Base-by-base conservation (phyloP, 1,140 invertebrate species). In the Matsumurasca onukii region DNA sequence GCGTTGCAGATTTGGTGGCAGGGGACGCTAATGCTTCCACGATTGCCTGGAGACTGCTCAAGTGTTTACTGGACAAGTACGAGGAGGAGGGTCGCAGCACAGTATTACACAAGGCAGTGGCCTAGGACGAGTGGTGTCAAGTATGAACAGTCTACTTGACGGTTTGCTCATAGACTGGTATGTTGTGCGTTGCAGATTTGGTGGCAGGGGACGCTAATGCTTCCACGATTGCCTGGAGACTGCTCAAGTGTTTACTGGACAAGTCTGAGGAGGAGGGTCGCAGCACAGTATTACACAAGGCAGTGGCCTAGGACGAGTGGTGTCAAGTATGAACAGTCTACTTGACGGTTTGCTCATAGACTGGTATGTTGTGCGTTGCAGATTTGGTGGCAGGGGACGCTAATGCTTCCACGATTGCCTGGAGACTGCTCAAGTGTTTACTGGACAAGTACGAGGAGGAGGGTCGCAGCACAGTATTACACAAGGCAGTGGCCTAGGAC, bases 31-130 rank as follows among this genome's bases (percentile, higher is more conserved):
- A 82, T 76, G 81, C 86, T 1, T 77, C 83, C 0, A 85, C 87
- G 34, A 84, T 89, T 68, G 85, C 86, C 20, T 93, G 91, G 91
- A 79, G 80, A 31, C 76, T 93, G n/a, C 77, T 94, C 17, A 82
- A 90, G 72, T 80, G 84, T 65, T 83, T 90, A 59, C 75, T 92
- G 0, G 74, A 84, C 1, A 81, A 83, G 25, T 86, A 90, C 70
- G 91, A 93, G 78, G 81, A 84, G 31, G 72, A 80, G 2, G 74
- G 79, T 0, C 80, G 84, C 25, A 88, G 84, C 15, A 75, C 79
- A 24, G n/a, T n/a, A n/a, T 82, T 92, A 67, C 89, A 91, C 71
- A 85, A 88, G 77, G 84, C 84, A 68, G 85, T 91, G 15, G 83
- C 86, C n/a, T n/a, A n/a, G n/a, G n/a, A n/a, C n/a, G n/a, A n/a